Conservation (phyloP, 2,113 vertebrate genomes). For the Paracanthobrama guichenoti region DNA sequence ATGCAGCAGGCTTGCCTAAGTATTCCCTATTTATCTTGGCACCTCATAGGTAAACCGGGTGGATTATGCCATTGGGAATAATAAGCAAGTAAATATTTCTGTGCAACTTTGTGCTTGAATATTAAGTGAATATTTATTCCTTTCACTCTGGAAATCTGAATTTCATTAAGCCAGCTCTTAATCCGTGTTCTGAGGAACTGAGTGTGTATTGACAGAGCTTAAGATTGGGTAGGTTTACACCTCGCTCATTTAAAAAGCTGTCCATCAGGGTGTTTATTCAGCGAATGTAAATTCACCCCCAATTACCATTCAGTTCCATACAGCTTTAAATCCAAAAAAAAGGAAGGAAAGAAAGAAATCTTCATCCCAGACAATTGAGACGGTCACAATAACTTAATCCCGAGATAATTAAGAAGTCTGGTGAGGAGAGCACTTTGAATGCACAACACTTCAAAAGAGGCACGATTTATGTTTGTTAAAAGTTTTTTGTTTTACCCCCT, state of each 20-base stretch:
- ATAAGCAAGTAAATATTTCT: slow-evolving; percentile 28
- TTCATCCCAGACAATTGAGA: slow-evolving; percentile 58
- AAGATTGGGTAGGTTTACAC: slow-evolving; percentile 68
- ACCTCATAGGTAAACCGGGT: slow-evolving; percentile 56
- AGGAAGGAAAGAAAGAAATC: slow-evolving; percentile 48
- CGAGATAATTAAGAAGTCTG: slow-evolving; percentile 64
- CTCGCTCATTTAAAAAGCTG: slow-evolving; percentile 67
- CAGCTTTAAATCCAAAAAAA: slow-evolving; percentile 50
- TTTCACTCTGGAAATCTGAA: slow-evolving; percentile 54
- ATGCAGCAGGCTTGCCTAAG: slow-evolving; percentile 4
- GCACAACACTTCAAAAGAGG: slow-evolving; percentile 18
- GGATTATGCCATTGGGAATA: slow-evolving; percentile 40
- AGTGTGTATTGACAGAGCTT: slow-evolving; percentile 56
- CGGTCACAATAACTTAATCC: slow-evolving; percentile 71
- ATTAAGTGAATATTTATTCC: slow-evolving; percentile 54
- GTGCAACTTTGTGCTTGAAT: slow-evolving; percentile 42
- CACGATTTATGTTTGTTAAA: slow-evolving; percentile 33
- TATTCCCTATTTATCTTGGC: slow-evolving; percentile 51
- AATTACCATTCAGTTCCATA: slow-evolving; percentile 67
- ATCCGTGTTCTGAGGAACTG: slow-evolving; percentile 68
- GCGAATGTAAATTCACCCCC: slow-evolving; percentile 75
- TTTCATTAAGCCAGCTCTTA: slow-evolving; percentile 68
- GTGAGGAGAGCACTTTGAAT: slow-evolving; percentile 38
- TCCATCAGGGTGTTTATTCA: slow-evolving; percentile 72
- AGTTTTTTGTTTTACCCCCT: slow-evolving; percentile 10